Percentiles rank a stretch among this genome's conserved stretches.
phyloP scores from a whole-genome alignment of 2,113 vertebrate species.

The Clarias gariepinus region DNA sequence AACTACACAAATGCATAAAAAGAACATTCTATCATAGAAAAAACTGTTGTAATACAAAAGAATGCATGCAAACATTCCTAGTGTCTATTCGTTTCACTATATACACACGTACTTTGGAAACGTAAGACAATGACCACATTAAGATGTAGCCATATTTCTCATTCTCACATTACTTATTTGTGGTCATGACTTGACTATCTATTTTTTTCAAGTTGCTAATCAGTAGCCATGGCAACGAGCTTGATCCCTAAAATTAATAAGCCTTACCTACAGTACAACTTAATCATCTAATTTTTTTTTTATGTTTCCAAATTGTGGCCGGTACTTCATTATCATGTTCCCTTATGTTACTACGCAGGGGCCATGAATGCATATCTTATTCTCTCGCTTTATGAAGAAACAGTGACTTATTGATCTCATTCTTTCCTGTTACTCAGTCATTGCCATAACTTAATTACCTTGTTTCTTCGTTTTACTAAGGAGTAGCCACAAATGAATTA shows the following conservation, averaged over 20 bases:
- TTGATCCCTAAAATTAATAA: not conserved
- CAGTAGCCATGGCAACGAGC: not conserved
- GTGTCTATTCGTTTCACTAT: not conserved
- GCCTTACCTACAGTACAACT: not conserved
- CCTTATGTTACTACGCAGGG: not conserved
- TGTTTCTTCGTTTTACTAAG: not conserved
- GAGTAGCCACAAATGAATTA: not conserved
- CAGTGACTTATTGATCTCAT: not conserved
- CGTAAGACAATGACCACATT: not conserved
- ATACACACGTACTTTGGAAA: not conserved
- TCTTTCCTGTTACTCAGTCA: not conserved
- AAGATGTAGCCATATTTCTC: not conserved
- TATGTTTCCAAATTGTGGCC: not conserved
- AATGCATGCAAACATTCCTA: too few species aligned
- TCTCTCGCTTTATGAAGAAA: not conserved
- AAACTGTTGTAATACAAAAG: too few species aligned
- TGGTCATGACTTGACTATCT: not conserved
- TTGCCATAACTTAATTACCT: not conserved
- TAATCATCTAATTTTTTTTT: not conserved
- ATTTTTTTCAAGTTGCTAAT: not conserved
- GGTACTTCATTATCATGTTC: not conserved
- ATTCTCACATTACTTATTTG: not conserved
- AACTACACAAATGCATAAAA: too few species aligned
- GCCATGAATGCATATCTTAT: not conserved
- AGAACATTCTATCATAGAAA: too few species aligned